Evolutionary conservation across 2,113 vertebrate species (phyloP), one percentile per base, ranked within the genome.

Genomic region (Noctilio leporinus): DNA sequence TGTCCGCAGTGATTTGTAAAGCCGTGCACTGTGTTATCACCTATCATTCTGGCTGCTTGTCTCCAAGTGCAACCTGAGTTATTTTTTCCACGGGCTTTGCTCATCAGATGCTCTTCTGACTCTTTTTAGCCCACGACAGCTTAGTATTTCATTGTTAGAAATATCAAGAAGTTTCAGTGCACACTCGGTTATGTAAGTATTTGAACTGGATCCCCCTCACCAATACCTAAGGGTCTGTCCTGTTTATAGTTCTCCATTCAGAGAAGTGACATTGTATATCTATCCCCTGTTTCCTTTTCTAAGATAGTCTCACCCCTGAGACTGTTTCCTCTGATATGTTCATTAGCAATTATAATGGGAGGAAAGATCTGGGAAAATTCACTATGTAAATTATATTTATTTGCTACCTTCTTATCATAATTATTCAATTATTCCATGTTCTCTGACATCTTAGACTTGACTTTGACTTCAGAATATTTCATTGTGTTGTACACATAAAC

Each of bases 321-420:
- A 57, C 7, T 30, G 10, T 64, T 84, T 96, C 78, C 40, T 86
- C 53, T 64, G 75, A 84, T n/a, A 72, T 6, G 19, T 11, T 93
- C 70, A 72, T 59, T 72, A 91, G 59, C 45, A 84, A 80, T 26
- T 82, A 33, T 15, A 55, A 10, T 8, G 19, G n/a, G 33, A 86
- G 75, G 47, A 90, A 83, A 30, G 62, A 95, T 30, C 70, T 93
- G 26, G 35, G 67, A 96, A 93, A 89, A 57, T 43, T 33, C 51
- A 47, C 77, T 40, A 4, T 65, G 53, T 65, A 70, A 43, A 38
- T 49, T 78, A 40, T 43, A 67, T 93, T 75, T 43, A 89, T 59
- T 95, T 95, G 33, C 51, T 69, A 91, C 91, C 81, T 38, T 92
- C 64, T 94, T 62, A 45, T 40, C 33, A 57, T 57, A 72, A 40